Percentiles rank a stretch among this genome's conserved stretches.
Conservation (phyloP, 1,140 invertebrate genomes). For the Brachionus koreanus region DNA sequence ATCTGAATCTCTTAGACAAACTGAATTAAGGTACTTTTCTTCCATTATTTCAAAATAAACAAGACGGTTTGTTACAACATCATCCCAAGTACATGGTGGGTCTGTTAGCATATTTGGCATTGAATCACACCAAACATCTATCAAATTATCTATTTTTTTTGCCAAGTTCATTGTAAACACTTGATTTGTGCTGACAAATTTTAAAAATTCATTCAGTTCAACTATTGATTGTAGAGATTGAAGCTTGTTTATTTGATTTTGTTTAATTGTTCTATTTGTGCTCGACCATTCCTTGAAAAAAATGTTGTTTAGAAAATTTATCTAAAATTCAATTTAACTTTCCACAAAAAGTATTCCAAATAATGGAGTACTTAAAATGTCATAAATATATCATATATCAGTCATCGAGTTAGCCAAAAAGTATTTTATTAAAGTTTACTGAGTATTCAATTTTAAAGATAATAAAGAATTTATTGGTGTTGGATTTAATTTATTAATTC, state of each 20-base stretch:
- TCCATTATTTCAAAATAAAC: slow-evolving; percentile 30
- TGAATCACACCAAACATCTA: slow-evolving; percentile 50
- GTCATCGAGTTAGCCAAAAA: too few species aligned
- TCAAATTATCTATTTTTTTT: slow-evolving; percentile 41
- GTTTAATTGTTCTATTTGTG: slow-evolving; percentile 50
- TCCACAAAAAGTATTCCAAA: too few species aligned
- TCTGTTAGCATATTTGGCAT: slow-evolving; percentile 51
- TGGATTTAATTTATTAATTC: too few species aligned
- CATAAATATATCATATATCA: too few species aligned
- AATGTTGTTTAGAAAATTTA: not conserved
- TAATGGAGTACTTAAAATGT: too few species aligned
- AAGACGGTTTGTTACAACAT: slow-evolving; percentile 56
- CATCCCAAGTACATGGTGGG: slow-evolving; percentile 55
- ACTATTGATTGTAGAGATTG: slow-evolving; percentile 53
- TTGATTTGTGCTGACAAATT: slow-evolving; percentile 48
- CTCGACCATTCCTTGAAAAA: slow-evolving; percentile 53
- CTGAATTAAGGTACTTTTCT: slow-evolving; percentile 4
- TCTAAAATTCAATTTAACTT: too few species aligned
- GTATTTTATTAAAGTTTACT: too few species aligned
- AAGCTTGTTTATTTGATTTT: slow-evolving; percentile 49
- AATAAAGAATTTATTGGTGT: too few species aligned
- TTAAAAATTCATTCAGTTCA: slow-evolving; percentile 56
- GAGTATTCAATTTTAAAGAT: too few species aligned
- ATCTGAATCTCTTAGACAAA: not conserved
- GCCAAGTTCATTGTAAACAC: not conserved